Percentiles rank a stretch among this genome's conserved stretches.
Evolutionary conservation across 1,140 invertebrate genomes (phyloP).

Genomic region (Octopus bimaculoides): DNA sequence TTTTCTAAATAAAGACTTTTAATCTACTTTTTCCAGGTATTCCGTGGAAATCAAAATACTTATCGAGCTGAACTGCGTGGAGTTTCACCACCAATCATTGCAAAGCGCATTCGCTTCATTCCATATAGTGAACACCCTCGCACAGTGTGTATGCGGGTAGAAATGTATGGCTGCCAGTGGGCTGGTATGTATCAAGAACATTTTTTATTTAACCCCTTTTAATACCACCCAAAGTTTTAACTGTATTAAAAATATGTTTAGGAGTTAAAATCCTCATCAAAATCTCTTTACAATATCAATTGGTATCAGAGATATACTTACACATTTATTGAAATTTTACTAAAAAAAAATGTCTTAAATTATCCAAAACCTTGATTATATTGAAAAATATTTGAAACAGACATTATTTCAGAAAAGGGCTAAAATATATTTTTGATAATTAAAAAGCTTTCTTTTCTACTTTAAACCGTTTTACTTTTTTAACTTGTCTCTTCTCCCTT

Average conservation of each 20-base stretch:
- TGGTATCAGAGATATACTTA: too few relatives aligned
- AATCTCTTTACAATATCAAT: too few relatives aligned
- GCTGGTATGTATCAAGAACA: constrained; percentile 33
- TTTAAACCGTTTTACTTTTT: too few relatives aligned
- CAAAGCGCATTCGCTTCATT: constrained; percentile 50
- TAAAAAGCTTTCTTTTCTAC: too few relatives aligned
- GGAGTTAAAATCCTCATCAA: too few relatives aligned
- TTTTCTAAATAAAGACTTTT: neutral
- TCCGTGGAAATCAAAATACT: constrained; percentile 49
- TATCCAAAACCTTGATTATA: too few relatives aligned
- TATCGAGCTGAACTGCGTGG: constrained; percentile 47
- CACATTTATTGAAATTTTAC: too few relatives aligned
- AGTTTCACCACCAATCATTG: constrained; percentile 53
- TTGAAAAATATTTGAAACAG: too few relatives aligned
- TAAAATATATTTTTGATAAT: too few relatives aligned
- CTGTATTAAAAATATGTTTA: neutral
- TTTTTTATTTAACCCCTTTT: constrained; percentile 3
- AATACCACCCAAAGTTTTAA: neutral
- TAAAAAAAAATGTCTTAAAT: too few relatives aligned
- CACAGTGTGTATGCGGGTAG: constrained; percentile 53
- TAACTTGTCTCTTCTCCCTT: too few relatives aligned
- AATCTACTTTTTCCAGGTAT: constrained; percentile 44
- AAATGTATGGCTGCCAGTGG: constrained; percentile 53
- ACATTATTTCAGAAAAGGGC: too few relatives aligned
- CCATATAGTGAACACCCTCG: constrained; percentile 43